Base-by-base conservation (phyloP, 1,140 invertebrate genomes). In the Spodoptera litura region DNA sequence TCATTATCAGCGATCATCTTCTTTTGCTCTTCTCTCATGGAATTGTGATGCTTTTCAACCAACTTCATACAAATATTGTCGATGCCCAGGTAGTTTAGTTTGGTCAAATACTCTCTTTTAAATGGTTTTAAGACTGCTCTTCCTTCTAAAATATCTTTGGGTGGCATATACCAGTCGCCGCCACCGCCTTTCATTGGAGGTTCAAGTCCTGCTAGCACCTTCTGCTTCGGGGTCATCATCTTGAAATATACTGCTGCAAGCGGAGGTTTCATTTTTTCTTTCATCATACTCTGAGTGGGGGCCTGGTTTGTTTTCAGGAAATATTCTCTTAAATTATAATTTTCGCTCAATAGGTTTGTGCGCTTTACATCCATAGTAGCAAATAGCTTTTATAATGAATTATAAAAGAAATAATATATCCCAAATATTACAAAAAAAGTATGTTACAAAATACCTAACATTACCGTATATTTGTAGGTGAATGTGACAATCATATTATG, bases 201-300 rank as follows among this genome's bases (percentile, higher is more conserved):
- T 68, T 93, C 90, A 1, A 94, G 79, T 0, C 91, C 92, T 25
- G 93, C 92, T 2, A 93, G 78, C 5, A 90, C 76, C 78, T 93
- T 94, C 2, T 91, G 73, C 71, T 91, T 91, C 4, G 84, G 83
- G 5, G 78, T 85, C 93, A 94, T 93, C 0, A 87, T 89, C 76
- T 93, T 93, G 83, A 93, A 94, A 55, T 91, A 93, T 20, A 94
- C 84, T 20, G 88, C 81, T 1, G 93, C 91, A 0, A 94, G 80
- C 0, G 84, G 55, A 10, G 86, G 83, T 27, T 85, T 77, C 93
- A 94, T 94, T 62, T 85, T 90, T 0, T 89, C 80, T 51, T 83
- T 93, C 79, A 94, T 94, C 2, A 88, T 78, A 35, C 81, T 89
- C 71, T 93, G 93, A 9, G 91, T 92, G 15, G 93, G 93, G 6